phyloP scores from a whole-genome alignment of 1,140 invertebrate species.

The Hycleus phaleratus region DNA sequence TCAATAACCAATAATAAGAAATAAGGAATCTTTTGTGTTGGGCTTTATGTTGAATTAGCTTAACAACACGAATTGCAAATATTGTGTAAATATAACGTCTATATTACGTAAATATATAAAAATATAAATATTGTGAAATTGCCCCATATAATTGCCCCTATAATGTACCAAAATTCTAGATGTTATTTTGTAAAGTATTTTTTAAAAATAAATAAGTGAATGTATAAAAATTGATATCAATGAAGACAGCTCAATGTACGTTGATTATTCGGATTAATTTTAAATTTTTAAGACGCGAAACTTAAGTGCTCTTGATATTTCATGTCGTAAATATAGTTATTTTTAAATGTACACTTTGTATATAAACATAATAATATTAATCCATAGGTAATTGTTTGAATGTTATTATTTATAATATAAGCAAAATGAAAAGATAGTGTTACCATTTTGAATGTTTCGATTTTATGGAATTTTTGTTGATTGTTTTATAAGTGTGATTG shows the following conservation, averaged over 20 bases:
- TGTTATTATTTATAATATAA: constrained; percentile 24
- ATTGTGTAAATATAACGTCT: not conserved
- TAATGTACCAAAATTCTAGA: constrained; percentile 29
- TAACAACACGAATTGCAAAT: constrained; percentile 1
- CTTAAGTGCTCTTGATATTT: constrained; percentile 44
- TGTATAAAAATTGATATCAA: constrained; percentile 16
- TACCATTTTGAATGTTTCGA: no score
- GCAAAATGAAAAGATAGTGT: no score
- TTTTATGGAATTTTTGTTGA: no score
- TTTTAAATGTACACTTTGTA: constrained; percentile 36
- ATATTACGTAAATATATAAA: no score
- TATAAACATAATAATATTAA: constrained; percentile 38
- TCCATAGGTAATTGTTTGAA: constrained; percentile 38
- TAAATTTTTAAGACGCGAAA: constrained; percentile 36
- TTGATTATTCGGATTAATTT: not conserved
- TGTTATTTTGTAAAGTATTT: constrained; percentile 25
- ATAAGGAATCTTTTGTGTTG: not conserved
- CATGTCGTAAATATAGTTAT: constrained; percentile 41
- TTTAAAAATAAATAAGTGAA: constrained; percentile 1
- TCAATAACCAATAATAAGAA: no score
- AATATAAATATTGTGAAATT: constrained; percentile 13
- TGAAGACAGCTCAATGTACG: constrained; percentile 34
- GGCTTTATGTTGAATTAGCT: not conserved
- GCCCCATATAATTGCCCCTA: not conserved
- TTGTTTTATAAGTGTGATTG: no score